Conservation (phyloP, 2,797 vertebrate genomes). For the Trichosurus vulpecula region DNA sequence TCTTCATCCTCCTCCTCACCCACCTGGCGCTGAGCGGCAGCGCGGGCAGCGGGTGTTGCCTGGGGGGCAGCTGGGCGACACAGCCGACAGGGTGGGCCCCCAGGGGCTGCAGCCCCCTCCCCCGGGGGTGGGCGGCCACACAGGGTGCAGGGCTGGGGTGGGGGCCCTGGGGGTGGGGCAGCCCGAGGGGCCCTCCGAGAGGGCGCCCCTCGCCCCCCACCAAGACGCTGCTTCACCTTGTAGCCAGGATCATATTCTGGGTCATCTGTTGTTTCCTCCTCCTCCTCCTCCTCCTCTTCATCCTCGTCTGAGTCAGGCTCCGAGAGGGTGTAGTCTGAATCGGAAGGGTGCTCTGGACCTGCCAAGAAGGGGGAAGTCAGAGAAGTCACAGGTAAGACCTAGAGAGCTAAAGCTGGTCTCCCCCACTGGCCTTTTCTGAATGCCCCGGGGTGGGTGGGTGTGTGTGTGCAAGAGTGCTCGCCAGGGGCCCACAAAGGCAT, state of each 20-base stretch:
- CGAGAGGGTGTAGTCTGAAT: slow-evolving; percentile 79
- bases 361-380: fast-evolving
- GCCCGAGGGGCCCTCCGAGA: slow-evolving; percentile 73
- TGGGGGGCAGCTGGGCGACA: slow-evolving; percentile 71
- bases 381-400: background rate
- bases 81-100: slow-evolving; percentile 74
- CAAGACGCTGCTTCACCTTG: slow-evolving; percentile 81
- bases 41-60: slow-evolving; percentile 55
- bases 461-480: too few relatives aligned
- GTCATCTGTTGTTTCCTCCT: slow-evolving; percentile 77
- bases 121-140: slow-evolving; percentile 71
- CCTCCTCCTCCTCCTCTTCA: slow-evolving; percentile 77
- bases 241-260: slow-evolving; percentile 78
- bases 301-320: slow-evolving; percentile 79
- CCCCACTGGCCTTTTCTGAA: too few relatives aligned
- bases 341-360: slow-evolving; percentile 77
- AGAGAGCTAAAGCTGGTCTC: background rate
- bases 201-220: slow-evolving; percentile 73
- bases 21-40: slow-evolving; percentile 36
- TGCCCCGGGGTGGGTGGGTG: too few relatives aligned
- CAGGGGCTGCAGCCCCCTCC: slow-evolving; percentile 50
- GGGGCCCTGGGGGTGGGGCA: slow-evolving; percentile 62
- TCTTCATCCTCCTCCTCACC: slow-evolving; percentile 57
- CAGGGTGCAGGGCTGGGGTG: slow-evolving; percentile 68
- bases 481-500: too few relatives aligned